These are phyloP conservation scores for Caenorhabditis latens DNA, from an alignment of 1,140 invertebrate genomes.

Conservation along the genomic window DNA sequence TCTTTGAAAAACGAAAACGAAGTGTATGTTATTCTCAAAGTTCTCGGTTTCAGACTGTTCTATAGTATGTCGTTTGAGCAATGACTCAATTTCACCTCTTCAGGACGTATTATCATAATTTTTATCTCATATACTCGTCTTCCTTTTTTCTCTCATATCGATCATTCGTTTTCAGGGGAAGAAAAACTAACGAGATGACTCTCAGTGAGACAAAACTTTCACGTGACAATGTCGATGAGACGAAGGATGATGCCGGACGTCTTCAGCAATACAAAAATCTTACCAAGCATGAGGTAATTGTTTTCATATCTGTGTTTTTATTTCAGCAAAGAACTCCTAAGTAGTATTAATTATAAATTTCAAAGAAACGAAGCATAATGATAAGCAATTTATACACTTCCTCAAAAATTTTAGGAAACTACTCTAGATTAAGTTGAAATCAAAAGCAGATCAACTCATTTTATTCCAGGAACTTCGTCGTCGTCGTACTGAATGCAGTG, in stretches of 20 bases:
- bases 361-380: too few relatives aligned
- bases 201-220: slow-evolving; percentile 1
- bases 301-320: too few relatives aligned
- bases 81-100: too few relatives aligned
- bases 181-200: not conserved
- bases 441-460: not conserved
- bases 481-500: slow-evolving; percentile 92
- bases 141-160: not conserved
- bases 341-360: too few relatives aligned
- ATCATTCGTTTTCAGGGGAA: not conserved
- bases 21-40: too few relatives aligned
- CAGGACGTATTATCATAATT: not conserved
- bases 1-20: too few relatives aligned
- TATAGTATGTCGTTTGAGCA: too few relatives aligned
- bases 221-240: slow-evolving; percentile 2
- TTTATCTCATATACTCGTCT: too few relatives aligned
- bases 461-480: slow-evolving; percentile 87
- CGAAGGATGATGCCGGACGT: slow-evolving; percentile 37
- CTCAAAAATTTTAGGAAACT: not conserved
- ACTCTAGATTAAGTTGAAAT: too few relatives aligned
- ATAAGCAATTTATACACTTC: not conserved
- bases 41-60: too few relatives aligned
- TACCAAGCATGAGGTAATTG: slow-evolving; percentile 61
- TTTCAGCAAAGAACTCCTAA: too few relatives aligned
- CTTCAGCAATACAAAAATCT: slow-evolving; percentile 65